phyloP scores from a whole-genome alignment of 2,888 invertebrate species.

The Galerucella calmariensis region DNA sequence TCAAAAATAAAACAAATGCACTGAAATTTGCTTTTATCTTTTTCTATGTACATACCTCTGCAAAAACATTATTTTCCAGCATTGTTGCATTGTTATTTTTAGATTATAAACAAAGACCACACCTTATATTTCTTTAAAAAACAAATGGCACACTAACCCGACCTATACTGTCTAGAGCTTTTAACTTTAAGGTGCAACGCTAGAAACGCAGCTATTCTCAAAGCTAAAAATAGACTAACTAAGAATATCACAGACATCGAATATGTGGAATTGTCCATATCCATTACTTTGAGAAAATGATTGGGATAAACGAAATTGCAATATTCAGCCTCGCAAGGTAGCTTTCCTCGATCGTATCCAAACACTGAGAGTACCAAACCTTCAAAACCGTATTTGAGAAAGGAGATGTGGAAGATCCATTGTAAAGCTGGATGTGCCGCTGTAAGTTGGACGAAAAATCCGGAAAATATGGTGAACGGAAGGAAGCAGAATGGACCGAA shows the following conservation, averaged over 20 bases:
- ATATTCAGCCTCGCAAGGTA: slow-evolving; percentile 80
- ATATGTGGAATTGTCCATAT: slow-evolving; percentile 76
- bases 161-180: slow-evolving; percentile 34
- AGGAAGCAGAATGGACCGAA: slow-evolving; percentile 89
- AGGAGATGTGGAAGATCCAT: slow-evolving; percentile 90
- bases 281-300: slow-evolving; percentile 80
- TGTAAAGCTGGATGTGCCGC: slow-evolving; percentile 82
- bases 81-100: no score
- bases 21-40: no score
- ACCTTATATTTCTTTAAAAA: neutral
- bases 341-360: slow-evolving; percentile 79
- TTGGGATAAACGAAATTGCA: slow-evolving; percentile 79
- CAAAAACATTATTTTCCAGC: no score
- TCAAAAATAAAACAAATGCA: no score
- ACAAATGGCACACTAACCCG: neutral
- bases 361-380: slow-evolving; percentile 85
- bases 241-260: slow-evolving; percentile 75
- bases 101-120: no score
- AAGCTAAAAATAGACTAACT: slow-evolving; percentile 70
- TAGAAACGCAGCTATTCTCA: slow-evolving; percentile 75
- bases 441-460: slow-evolving; percentile 87
- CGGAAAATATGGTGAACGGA: slow-evolving; percentile 91
- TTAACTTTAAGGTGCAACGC: slow-evolving; percentile 70
- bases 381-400: slow-evolving; percentile 89
- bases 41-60: no score